Percentiles rank a stretch among this genome's conserved stretches.
phyloP scores from a whole-genome alignment of 2,113 vertebrate genomes.

The cattle (Bos taurus) region ARS-UCD2.0 NC_037345.1:45697001-45697500 shows the following conservation, averaged over 20 bases:
- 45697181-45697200: not conserved
- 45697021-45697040: not conserved
- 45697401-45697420: constrained; percentile 18
- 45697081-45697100: not conserved
- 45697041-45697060: not conserved
- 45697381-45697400: constrained; percentile 47
- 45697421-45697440: constrained; percentile 45
- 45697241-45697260: not conserved
- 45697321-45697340: not conserved
- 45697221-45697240: not conserved
- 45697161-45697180: not conserved
- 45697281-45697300: not conserved
- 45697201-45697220: not conserved
- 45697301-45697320: not conserved
- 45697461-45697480: constrained; percentile 56
- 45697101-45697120: not conserved
- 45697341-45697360: constrained; percentile 29
- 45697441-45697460: constrained; percentile 55
- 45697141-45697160: not conserved
- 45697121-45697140: not conserved
- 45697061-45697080: not conserved
- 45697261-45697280: not conserved
- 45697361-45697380: constrained; percentile 38
- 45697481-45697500: constrained; percentile 46
- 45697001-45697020: not conserved